Conservation (phyloP, 2,888 invertebrate species). For the Eurytoma adleriae region DNA sequence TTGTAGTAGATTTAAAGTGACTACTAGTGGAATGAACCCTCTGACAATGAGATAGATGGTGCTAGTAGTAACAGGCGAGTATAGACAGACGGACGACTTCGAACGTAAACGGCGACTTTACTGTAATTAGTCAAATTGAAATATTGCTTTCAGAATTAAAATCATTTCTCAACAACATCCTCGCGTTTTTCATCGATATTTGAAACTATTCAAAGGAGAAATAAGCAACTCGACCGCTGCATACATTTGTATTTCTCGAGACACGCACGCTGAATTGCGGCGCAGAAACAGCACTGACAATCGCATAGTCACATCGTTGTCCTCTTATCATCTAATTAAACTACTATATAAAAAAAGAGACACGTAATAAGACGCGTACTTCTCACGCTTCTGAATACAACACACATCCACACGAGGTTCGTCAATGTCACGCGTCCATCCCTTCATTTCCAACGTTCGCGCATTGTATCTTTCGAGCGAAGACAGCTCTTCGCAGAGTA, state of each 20-base stretch:
- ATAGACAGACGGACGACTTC: too few relatives aligned
- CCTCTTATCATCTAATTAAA: constrained; percentile 35
- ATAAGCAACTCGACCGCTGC: not conserved
- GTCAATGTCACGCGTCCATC: not conserved
- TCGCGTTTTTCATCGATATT: not conserved
- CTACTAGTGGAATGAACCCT: too few relatives aligned
- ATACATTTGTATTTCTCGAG: constrained; percentile 26
- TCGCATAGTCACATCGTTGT: constrained; percentile 56
- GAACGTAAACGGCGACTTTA: not conserved
- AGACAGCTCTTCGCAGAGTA: too few relatives aligned
- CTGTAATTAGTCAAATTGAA: not conserved
- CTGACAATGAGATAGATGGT: too few relatives aligned
- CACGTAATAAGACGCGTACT: not conserved
- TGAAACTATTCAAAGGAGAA: not conserved
- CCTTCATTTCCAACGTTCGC: not conserved
- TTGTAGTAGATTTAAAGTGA: too few relatives aligned
- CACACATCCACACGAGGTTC: not conserved
- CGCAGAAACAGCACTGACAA: constrained; percentile 55
- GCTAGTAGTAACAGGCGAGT: too few relatives aligned
- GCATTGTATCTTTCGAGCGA: too few relatives aligned
- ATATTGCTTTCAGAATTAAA: constrained; percentile 24
- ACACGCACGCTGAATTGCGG: constrained; percentile 27
- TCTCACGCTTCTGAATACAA: constrained; percentile 9
- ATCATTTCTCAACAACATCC: constrained; percentile 1
- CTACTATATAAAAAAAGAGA: constrained; percentile 24